Evolutionary conservation across 2,797 vertebrate genomes (phyloP).

Genomic region (Vespertilio murinus): DNA sequence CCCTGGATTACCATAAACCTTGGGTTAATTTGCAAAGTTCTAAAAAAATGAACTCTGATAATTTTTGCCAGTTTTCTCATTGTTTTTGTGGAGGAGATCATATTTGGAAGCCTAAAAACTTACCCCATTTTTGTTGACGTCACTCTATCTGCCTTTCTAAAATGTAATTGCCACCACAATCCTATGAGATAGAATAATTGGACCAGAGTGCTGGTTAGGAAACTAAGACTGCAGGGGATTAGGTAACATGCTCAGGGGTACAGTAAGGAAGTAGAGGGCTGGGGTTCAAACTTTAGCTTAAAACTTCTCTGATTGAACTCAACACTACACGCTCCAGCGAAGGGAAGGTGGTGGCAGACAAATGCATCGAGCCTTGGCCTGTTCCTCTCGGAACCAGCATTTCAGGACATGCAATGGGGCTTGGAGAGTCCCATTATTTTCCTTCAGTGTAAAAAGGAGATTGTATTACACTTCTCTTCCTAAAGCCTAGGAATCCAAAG

Average conservation of each 20-base stretch:
- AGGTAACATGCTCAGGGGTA: neutral
- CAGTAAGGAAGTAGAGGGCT: neutral
- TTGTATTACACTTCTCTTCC: neutral
- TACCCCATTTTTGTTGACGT: neutral
- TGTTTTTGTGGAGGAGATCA: slow-evolving; percentile 7
- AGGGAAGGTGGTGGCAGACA: neutral
- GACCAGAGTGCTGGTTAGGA: neutral
- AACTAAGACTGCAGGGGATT: neutral
- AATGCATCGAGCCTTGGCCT: neutral
- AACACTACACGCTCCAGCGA: neutral
- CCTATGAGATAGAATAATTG: neutral
- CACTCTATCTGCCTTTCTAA: neutral
- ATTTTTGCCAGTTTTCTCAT: slow-evolving; percentile 12
- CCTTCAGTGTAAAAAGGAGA: neutral
- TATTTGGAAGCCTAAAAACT: neutral
- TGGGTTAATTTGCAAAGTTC: slow-evolving; percentile 21
- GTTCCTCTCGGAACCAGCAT: neutral
- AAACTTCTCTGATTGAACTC: neutral
- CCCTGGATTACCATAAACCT: neutral
- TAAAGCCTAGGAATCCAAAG: neutral
- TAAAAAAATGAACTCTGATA: neutral
- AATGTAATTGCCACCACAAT: neutral
- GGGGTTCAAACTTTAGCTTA: neutral
- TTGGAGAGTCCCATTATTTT: neutral
- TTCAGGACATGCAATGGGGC: neutral